Base-by-base conservation (phyloP, 1,140 invertebrate genomes). In the Ceratina calcarata region DNA sequence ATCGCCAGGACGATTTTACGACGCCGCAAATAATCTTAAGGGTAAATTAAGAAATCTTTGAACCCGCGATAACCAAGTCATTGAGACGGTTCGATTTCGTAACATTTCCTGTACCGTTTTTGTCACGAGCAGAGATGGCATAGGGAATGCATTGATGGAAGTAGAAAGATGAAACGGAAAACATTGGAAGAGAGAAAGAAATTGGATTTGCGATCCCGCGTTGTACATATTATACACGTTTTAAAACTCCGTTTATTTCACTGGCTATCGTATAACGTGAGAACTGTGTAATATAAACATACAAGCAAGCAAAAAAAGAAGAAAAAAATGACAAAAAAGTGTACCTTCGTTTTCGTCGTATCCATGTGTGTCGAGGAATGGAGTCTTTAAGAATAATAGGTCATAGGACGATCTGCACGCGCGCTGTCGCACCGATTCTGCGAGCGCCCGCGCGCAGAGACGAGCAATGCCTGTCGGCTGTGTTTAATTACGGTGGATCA, bases 211-310 rank as follows among this genome's bases (percentile, higher is more conserved):
- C 64, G 45, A 18, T n/a, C 57, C 37, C 49, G 49, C 37, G 32
- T 16, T 65, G 58, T 80, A 68, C 15, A 73, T 65, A 69, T 45
- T 64, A 75, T 69, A 72, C 76, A 70, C 75, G 82, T 86, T 86
- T 88, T 82, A 58, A 55, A 82, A 84, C 51, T 65, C 83, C 22
- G 58, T 83, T 87, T 85, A 84, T 73, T 76, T 77, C 58, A 71
- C 37, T 51, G 78, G 77, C 55, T 68, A 60, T 79, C 77, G 77
- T 65, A 51, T 58, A 64, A 72, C 72, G 62, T 71, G 65, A 76
- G 71, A 77, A 78, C 58, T 64, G 22, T 64, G 0, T 77, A 84
- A 81, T 71, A 69, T 77, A 76, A 70, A 60, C 8, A 32, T 13
- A 32, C 4, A 32, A 62, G 37, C 37, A 45, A 45, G 37, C 37